phyloP scores from a whole-genome alignment of 2,888 invertebrate genomes.

The Pycnomerus fuliginosus region DNA sequence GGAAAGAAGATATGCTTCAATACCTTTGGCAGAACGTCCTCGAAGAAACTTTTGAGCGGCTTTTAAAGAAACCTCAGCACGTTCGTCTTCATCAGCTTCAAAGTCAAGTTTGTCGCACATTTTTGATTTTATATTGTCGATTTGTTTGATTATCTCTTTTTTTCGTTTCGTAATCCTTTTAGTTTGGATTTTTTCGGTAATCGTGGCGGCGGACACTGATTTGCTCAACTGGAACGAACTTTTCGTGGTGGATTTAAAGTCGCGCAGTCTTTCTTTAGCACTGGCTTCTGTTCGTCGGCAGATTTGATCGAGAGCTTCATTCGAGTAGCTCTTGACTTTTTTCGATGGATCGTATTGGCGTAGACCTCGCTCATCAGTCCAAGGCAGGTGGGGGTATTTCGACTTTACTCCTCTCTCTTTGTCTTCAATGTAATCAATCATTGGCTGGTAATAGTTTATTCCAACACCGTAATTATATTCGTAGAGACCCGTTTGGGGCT shows the following conservation, averaged over 20 bases:
- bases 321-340: conserved; percentile 65
- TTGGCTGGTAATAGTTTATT: conserved; percentile 82
- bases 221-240: conserved; percentile 64
- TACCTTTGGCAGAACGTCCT: conserved; percentile 75
- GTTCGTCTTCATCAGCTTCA: conserved; percentile 51
- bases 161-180: conserved; percentile 55
- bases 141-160: conserved; percentile 53
- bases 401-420: conserved; percentile 57
- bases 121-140: conserved; percentile 50
- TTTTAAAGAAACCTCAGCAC: conserved; percentile 48
- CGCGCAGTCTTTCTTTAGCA: conserved; percentile 66
- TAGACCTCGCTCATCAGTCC: conserved; percentile 69
- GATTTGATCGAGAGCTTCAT: conserved; percentile 65
- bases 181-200: conserved; percentile 64
- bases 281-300: conserved; percentile 67
- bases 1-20: conserved; percentile 64
- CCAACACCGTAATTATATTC: conserved; percentile 82
- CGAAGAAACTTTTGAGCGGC: conserved; percentile 59
- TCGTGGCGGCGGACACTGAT: conserved; percentile 62
- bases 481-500: conserved; percentile 68
- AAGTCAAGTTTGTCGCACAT: conserved; percentile 54
- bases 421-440: conserved; percentile 80
- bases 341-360: conserved; percentile 67
- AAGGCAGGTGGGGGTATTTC: conserved; percentile 67
- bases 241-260: conserved; percentile 61